These are phyloP conservation scores for Syritta pipiens DNA, from an alignment of 2,888 invertebrate genomes.

Conservation along the genomic window DNA sequence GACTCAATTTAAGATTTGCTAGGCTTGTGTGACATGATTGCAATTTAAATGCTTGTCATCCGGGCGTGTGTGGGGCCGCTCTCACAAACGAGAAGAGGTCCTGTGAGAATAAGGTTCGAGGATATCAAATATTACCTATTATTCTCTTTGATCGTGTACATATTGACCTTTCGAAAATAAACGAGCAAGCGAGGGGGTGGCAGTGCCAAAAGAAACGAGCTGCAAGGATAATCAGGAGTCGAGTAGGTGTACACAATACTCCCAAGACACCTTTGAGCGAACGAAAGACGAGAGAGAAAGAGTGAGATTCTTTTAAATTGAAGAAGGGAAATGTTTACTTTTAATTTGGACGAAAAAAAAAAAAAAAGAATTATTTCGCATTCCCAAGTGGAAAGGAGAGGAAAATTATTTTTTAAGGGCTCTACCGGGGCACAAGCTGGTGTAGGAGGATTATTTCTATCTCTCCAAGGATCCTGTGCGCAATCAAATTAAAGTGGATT, in stretches of 20 bases:
- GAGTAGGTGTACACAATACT: neutral
- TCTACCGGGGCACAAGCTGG: neutral
- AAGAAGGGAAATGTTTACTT: constrained; percentile 52
- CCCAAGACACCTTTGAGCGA: constrained; percentile 34
- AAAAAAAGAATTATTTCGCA: constrained; percentile 24
- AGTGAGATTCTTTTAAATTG: neutral
- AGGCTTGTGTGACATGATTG: constrained; percentile 58
- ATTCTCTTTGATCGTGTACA: constrained; percentile 38
- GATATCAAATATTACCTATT: constrained; percentile 47
- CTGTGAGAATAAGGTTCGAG: constrained; percentile 23
- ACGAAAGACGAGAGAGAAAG: neutral
- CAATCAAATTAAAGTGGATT: constrained; percentile 37
- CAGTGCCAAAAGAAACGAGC: neutral
- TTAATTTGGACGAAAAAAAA: constrained; percentile 44
- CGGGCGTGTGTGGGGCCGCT: neutral
- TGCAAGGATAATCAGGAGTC: no score
- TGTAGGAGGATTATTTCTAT: constrained; percentile 26
- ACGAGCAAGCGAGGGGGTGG: constrained; percentile 3
- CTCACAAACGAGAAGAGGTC: constrained; percentile 37
- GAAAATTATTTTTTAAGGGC: constrained; percentile 20
- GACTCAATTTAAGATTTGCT: constrained; percentile 43
- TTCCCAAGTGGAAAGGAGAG: constrained; percentile 24
- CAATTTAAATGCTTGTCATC: constrained; percentile 64
- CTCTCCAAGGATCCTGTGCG: constrained; percentile 24
- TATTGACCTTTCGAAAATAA: constrained; percentile 42